These are phyloP conservation scores for Bombylius discolor DNA, from an alignment of 2,888 invertebrate species.

Conservation along the genomic window DNA sequence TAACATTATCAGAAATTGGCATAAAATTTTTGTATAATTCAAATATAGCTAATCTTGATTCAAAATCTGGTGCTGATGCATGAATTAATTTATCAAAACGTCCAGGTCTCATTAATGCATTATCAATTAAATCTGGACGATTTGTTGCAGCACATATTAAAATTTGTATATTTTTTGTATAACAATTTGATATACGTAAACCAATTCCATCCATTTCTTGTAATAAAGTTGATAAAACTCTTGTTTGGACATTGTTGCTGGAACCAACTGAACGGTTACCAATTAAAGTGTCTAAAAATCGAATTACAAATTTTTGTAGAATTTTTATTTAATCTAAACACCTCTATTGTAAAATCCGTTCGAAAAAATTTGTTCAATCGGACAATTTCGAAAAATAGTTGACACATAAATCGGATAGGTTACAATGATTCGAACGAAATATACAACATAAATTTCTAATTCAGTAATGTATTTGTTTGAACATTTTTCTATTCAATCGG, in stretches of 20 bases:
- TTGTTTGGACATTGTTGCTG: constrained; percentile 40
- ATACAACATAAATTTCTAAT: no score
- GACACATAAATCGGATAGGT: no score
- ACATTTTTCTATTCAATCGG: no score
- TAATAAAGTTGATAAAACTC: constrained; percentile 46
- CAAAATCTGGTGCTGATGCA: constrained; percentile 44
- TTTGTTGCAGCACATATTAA: constrained; percentile 53
- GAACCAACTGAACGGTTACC: constrained; percentile 31
- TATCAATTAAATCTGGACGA: constrained; percentile 48
- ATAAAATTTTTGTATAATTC: constrained; percentile 35
- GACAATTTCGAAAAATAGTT: no score
- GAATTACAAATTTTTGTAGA: background rate
- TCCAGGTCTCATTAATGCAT: constrained; percentile 49
- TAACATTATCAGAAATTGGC: constrained; percentile 36
- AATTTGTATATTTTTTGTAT: constrained; percentile 27
- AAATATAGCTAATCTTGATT: constrained; percentile 40
- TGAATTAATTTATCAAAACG: constrained; percentile 48
- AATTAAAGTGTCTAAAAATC: constrained; percentile 36
- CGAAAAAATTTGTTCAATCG: no score
- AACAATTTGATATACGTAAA: constrained; percentile 4
- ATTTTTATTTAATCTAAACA: background rate
- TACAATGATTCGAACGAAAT: no score
- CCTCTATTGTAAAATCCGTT: no score
- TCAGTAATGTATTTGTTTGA: no score
- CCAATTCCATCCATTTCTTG: constrained; percentile 56